A percentile compares a stretch with the other conserved stretches of the same genome.
Evolutionary conservation across 2,888 invertebrate species (phyloP).

Genomic region (Volucella inanis): DNA sequence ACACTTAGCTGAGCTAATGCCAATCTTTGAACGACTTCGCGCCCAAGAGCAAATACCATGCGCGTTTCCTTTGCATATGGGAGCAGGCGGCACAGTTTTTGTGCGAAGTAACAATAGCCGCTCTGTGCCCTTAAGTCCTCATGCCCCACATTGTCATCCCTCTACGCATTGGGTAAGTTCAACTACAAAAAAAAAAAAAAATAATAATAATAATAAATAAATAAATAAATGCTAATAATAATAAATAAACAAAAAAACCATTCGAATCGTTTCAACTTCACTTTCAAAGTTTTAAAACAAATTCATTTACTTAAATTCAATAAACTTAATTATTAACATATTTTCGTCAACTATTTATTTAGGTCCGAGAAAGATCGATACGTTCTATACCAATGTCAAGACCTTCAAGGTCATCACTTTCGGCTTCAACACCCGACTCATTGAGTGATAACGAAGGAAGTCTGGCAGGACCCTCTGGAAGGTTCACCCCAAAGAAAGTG

Average conservation of each 20-base stretch:
- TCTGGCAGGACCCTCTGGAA: conserved; percentile 86
- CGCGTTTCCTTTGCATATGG: conserved; percentile 95
- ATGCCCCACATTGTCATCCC: conserved; percentile 87
- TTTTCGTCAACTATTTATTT: conserved; percentile 71
- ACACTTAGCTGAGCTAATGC: conserved; percentile 97
- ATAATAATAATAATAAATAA: no score
- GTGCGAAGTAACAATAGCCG: conserved; percentile 87
- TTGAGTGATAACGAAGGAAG: conserved; percentile 94
- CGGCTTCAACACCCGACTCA: conserved; percentile 94
- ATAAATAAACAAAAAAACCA: conserved; percentile 26
- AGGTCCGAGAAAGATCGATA: conserved; percentile 96
- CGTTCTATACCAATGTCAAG: conserved; percentile 95
- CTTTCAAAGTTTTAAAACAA: conserved; percentile 14
- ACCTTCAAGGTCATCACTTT: conserved; percentile 90
- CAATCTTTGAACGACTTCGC: conserved; percentile 96
- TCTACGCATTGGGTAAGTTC: conserved; percentile 86
- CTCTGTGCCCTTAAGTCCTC: conserved; percentile 86
- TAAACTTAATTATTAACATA: conserved; percentile 27
- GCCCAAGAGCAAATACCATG: conserved; percentile 95
- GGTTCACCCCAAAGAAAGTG: conserved; percentile 83
- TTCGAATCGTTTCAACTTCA: conserved; percentile 56
- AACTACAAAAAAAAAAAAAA: conserved; percentile 2
- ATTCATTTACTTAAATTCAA: neutral
- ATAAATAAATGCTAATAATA: no score
- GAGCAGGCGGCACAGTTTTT: conserved; percentile 87